Evolutionary conservation across 2,113 vertebrate genomes (phyloP).

Genomic region (Theristicus caerulescens): DNA sequence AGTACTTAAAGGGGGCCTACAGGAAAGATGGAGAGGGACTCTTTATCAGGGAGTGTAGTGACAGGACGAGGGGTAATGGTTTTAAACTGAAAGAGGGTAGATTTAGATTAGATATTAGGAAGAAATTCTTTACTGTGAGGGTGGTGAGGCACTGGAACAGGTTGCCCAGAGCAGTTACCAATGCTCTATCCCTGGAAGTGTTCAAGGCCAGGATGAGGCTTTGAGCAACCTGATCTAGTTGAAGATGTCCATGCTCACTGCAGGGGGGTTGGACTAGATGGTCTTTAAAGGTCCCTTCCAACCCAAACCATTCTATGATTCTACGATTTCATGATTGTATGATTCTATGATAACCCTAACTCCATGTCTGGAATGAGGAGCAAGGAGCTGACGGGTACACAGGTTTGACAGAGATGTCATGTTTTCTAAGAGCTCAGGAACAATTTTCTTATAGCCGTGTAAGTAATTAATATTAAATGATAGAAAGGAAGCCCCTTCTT

Average conservation of each 20-base stretch:
- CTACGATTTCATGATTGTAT: too few relatives aligned
- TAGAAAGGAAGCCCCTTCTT: not conserved
- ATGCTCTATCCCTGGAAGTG: not conserved
- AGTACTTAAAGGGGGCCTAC: not conserved
- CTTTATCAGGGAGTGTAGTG: not conserved
- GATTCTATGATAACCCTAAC: not conserved
- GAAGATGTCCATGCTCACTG: not conserved
- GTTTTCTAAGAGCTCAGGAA: not conserved
- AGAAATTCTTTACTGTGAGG: not conserved
- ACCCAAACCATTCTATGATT: not conserved
- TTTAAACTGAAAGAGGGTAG: not conserved
- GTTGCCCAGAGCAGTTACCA: not conserved
- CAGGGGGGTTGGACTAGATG: not conserved
- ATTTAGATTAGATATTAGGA: not conserved
- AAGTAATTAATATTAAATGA: not conserved
- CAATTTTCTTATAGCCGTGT: not conserved
- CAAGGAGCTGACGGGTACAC: not conserved
- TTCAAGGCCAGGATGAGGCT: not conserved
- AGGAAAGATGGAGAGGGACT: not conserved
- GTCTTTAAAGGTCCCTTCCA: not conserved
- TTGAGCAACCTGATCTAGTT: not conserved
- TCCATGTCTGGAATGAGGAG: not conserved
- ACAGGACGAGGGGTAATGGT: not conserved
- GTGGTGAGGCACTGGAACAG: not conserved
- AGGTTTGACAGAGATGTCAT: not conserved